A percentile compares a stretch with the other conserved stretches of the same genome.
Evolutionary conservation across 2,113 vertebrate genomes (phyloP).

Genomic region (Galemys pyrenaicus): DNA sequence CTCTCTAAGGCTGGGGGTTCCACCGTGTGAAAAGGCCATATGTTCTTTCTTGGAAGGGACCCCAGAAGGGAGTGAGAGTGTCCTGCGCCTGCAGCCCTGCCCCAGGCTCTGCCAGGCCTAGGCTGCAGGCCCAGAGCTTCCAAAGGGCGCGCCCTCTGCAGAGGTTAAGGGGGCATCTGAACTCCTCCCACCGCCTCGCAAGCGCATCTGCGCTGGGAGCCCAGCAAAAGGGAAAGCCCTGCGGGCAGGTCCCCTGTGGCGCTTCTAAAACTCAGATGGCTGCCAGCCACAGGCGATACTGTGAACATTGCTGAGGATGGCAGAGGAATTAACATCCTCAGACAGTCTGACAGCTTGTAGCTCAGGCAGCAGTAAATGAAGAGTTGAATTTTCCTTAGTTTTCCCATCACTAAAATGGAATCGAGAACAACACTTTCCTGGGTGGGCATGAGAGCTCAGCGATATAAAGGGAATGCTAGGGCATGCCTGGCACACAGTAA

Average conservation of each 20-base stretch:
- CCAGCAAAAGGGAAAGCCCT: neutral
- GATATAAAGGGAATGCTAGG: neutral
- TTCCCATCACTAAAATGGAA: neutral
- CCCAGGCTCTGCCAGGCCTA: neutral
- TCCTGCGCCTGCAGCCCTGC: neutral
- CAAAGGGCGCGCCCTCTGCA: neutral
- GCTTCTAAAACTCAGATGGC: neutral
- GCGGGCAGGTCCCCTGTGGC: neutral
- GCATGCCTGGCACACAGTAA: neutral
- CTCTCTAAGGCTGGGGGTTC: neutral
- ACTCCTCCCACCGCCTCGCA: no score
- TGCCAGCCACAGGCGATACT: rapidly evolving
- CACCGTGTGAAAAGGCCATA: neutral
- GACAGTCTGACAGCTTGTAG: rapidly evolving
- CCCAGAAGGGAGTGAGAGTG: no score
- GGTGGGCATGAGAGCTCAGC: neutral
- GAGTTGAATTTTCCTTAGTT: neutral
- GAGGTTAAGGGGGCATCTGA: rapidly evolving
- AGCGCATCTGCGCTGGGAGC: neutral
- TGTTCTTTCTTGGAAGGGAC: neutral
- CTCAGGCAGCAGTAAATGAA: rapidly evolving
- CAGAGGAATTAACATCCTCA: no score
- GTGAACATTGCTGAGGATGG: neutral
- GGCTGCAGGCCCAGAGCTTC: rapidly evolving
- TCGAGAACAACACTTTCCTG: neutral